These are phyloP conservation scores for Trichonephila clavipes DNA, from an alignment of 1,140 invertebrate species.

Conservation along the genomic window DNA sequence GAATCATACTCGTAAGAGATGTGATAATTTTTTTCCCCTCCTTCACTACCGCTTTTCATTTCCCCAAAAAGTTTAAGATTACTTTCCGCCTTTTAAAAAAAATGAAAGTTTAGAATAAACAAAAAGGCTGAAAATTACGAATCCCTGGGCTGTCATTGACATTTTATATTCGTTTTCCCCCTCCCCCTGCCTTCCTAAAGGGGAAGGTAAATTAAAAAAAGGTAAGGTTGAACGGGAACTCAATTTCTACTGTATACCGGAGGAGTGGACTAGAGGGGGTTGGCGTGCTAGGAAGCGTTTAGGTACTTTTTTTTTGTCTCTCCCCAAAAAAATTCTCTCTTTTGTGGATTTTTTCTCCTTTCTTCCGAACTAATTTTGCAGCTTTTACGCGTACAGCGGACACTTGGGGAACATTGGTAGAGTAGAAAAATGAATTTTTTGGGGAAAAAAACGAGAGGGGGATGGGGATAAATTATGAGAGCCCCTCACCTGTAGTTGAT, in stretches of 20 bases:
- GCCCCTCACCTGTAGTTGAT: background rate
- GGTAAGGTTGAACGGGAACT: constrained; percentile 39
- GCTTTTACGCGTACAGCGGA: background rate
- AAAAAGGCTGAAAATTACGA: constrained; percentile 68
- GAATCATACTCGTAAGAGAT: constrained; percentile 52
- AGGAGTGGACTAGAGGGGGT: background rate
- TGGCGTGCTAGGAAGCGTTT: background rate
- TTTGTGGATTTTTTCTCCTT: constrained; percentile 27
- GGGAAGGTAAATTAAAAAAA: constrained; percentile 67
- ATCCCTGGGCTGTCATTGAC: constrained; percentile 67
- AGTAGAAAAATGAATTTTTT: constrained; percentile 55
- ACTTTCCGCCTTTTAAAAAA: constrained; percentile 59
- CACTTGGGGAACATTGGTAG: constrained; percentile 52
- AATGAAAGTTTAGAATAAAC: constrained; percentile 50
- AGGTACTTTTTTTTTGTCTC: background rate
- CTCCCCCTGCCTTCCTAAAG: background rate
- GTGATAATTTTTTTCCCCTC: constrained; percentile 1
- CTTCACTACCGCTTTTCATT: constrained; percentile 30
- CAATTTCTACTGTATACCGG: constrained; percentile 49
- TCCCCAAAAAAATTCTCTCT: background rate
- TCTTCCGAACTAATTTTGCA: constrained; percentile 34
- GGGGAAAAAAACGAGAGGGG: no score
- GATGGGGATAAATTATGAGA: background rate
- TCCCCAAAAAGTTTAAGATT: constrained; percentile 59
- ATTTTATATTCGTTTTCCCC: constrained; percentile 32